These are phyloP conservation scores for Chloromyia formosa DNA, from an alignment of 2,888 invertebrate species.

Conservation along the genomic window DNA sequence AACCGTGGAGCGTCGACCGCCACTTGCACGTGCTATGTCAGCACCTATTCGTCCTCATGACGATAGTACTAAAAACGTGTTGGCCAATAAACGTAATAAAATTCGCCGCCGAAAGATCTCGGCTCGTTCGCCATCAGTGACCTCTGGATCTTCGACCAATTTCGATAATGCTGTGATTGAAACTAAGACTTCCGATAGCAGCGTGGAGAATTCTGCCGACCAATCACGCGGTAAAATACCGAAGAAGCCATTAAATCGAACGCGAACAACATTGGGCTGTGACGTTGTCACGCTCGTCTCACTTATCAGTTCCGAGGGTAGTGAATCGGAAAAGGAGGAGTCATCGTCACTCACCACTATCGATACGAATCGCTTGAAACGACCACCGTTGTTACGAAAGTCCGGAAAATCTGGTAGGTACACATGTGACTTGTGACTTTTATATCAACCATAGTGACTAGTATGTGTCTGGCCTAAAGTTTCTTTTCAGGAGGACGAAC, in stretches of 20 bases:
- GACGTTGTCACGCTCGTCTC: conserved; percentile 74
- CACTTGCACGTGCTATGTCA: conserved; percentile 64
- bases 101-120: conserved; percentile 54
- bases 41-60: conserved; percentile 62
- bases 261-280: conserved; percentile 56
- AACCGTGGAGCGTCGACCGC: conserved; percentile 59
- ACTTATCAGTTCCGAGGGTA: conserved; percentile 72
- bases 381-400: conserved; percentile 60
- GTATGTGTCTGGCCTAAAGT: conserved; percentile 57
- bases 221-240: conserved; percentile 52
- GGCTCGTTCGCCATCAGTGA: conserved; percentile 52
- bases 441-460: background rate
- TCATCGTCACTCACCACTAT: conserved; percentile 43
- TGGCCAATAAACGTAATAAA: conserved; percentile 57
- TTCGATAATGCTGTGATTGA: conserved; percentile 22
- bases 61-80: conserved; percentile 55
- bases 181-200: conserved; percentile 21
- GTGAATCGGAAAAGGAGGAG: conserved; percentile 69
- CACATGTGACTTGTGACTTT: background rate
- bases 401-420: conserved; percentile 63
- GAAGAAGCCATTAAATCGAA: conserved; percentile 53
- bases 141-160: background rate
- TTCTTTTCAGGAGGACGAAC: conserved; percentile 64
- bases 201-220: conserved; percentile 45
- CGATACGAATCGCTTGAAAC: conserved; percentile 53